Base-by-base conservation (phyloP, 2,797 vertebrate species). In the Peromyscus attwateri region DNA sequence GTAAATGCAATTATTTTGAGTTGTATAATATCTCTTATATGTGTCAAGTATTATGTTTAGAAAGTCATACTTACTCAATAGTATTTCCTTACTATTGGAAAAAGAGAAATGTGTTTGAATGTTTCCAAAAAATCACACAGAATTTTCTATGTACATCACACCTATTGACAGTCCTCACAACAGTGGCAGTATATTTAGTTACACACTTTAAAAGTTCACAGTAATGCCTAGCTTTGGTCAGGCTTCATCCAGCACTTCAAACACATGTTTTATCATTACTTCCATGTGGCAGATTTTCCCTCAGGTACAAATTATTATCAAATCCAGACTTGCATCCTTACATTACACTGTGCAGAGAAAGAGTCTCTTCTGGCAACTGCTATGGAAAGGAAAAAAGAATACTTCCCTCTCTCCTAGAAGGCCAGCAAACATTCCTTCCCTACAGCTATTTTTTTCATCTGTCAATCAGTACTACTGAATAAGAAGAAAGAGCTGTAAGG, bases 301-400 rank as follows among this genome's bases (percentile, higher is more conserved):
- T 94, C 34, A 92, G 77, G 66, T 71, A 95, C 34, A 94, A 87
- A 76, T n/a, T 88, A 93, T 60, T 80, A 64, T 75, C 49, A n/a
- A 3, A 64, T 87, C 49, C 46, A 87, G 84, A 70, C 46, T 40
- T 13, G 11, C 5, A 87, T n/a, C 62, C 46, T 66, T 70, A 89
- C 1, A 9, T 40, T 57, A 46, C 1, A 43, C 46, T 89, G 25
- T 40, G n/a, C 1, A 55, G n/a, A 89, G 17, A 64, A 43, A 71
- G 55, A 31, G 14, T 75, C 57, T 87, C 27, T 75, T 87, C 40
- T 76, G 34, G 37, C 37, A 90, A 43, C 68, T 96, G 57, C 37
- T 70, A 23, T 46, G 25, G 37, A 85, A 77, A 94, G 25, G 25
- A 27, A 80, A 68, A 31, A 64, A 19, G 7, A 64, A 27, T 9